Base-by-base conservation (phyloP, 2,888 invertebrate species). In the Chrysolina oricalcia region DNA sequence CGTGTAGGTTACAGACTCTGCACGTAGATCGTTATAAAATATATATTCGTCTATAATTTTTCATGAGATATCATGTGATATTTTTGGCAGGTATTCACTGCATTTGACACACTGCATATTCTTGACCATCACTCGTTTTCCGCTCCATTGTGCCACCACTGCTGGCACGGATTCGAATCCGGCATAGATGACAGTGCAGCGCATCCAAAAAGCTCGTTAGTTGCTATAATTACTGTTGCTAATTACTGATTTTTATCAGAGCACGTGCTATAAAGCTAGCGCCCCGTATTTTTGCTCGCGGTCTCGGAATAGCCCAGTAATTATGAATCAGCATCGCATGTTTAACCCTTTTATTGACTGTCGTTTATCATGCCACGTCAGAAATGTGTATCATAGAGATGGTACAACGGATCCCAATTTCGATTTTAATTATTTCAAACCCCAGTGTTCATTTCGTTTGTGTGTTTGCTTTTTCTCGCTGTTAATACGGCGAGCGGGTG, bases 161-260 rank as follows among this genome's bases (percentile, higher is more conserved):
- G 76, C 17, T 46, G 73, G 65, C 43, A 65, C 19, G 27, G 50
- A n/a, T 48, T 70, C 50, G 70, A 62, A 69, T 56, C 65, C 56
- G 69, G 48, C 72, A 63, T 43, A 59, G 74, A 75, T 73, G 73
- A 76, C 74, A 72, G 67, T 74, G 70, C 74, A 63, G 73, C 70
- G 75, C 72, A 69, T 82, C 85, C 83, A 82, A 87, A 88, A 88
- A 87, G 87, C 87, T 88, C 88, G 88, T 89, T 89, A 88, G 88
- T 87, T 87, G 85, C 87, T 85, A 88, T 89, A 89, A 89, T 89
- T 89, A 88, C 88, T 85, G 87, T 86, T 86, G 88, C 89, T 89
- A 89, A 89, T 89, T 89, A 89, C 88, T 88, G 89, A 89, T 89
- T 88, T 88, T 88, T 88, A 89, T 89, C 89, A 85, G 86, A 81